A percentile compares a stretch with the other conserved stretches of the same genome.
Evolutionary conservation across 2,113 vertebrate genomes (phyloP).

Genomic region (Nyctereutes procyonoides): DNA sequence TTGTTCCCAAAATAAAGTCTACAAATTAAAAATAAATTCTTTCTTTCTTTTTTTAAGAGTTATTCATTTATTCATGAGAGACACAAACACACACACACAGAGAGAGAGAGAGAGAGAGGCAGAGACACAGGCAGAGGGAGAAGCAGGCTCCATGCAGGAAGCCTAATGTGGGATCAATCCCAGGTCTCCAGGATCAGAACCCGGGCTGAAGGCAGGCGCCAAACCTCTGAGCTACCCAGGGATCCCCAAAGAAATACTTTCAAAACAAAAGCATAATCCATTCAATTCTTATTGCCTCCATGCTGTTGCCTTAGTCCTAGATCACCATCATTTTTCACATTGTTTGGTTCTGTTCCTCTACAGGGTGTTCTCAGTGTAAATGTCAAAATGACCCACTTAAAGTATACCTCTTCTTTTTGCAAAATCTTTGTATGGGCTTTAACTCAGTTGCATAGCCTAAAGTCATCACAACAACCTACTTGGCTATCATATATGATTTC

Average conservation of each 20-base stretch:
- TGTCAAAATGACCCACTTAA: not conserved
- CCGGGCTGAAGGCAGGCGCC: no score
- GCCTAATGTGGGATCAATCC: no score
- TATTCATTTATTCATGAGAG: no score
- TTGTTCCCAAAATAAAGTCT: not conserved
- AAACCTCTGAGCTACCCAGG: no score
- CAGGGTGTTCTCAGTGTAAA: not conserved
- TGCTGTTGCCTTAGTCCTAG: not conserved
- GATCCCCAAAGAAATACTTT: not conserved
- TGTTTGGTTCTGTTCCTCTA: not conserved
- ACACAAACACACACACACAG: no score
- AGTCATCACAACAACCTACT: not conserved
- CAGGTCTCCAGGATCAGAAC: no score
- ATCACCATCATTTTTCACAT: not conserved
- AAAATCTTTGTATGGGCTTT: not conserved
- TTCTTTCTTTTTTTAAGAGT: not conserved
- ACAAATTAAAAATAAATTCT: not conserved
- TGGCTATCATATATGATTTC: not conserved
- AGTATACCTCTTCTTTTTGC: not conserved
- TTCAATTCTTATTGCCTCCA: not conserved
- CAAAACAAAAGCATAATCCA: not conserved
- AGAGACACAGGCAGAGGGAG: no score
- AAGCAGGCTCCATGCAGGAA: no score
- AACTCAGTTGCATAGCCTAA: not conserved
- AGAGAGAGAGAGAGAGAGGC: no score